Percentiles rank a stretch among this genome's conserved stretches.
Conservation (phyloP, 2,797 vertebrate species). For the Macropodus opercularis region DNA sequence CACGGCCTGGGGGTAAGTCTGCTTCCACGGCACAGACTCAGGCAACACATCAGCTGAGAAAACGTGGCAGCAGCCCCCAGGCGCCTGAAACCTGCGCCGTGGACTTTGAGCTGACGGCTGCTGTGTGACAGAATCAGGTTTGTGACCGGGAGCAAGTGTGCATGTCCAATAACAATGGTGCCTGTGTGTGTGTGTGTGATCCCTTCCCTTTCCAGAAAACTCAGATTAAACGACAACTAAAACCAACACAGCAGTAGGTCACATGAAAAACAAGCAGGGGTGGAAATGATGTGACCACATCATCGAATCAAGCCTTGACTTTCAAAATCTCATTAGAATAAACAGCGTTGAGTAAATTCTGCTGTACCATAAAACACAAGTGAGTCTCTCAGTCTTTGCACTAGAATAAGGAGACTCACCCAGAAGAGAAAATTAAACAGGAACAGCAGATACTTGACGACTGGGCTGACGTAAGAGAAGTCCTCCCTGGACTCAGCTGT, state of each 20-base stretch:
- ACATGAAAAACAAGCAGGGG: background rate
- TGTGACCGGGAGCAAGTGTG: too few relatives aligned
- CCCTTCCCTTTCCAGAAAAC: background rate
- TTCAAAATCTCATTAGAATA: too few relatives aligned
- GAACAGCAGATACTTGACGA: slow-evolving; percentile 91
- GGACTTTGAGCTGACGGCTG: slow-evolving; percentile 54
- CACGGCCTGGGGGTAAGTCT: slow-evolving; percentile 13
- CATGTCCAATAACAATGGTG: too few relatives aligned
- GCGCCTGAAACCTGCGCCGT: slow-evolving; percentile 41
- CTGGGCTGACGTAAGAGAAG: slow-evolving; percentile 85
- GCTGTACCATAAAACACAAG: background rate
- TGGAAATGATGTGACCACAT: too few relatives aligned
- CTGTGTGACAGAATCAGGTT: too few relatives aligned
- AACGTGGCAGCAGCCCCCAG: slow-evolving; percentile 15
- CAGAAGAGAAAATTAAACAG: slow-evolving; percentile 91
- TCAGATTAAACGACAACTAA: slow-evolving; percentile 45
- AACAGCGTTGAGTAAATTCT: background rate
- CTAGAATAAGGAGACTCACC: slow-evolving; percentile 80
- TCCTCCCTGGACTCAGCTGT: slow-evolving; percentile 67
- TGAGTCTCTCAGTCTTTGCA: background rate
- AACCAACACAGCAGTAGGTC: slow-evolving; percentile 25
- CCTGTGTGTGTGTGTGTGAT: slow-evolving; percentile 9
- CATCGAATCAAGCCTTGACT: too few relatives aligned
- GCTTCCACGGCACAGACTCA: slow-evolving; percentile 6
- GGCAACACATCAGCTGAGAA: slow-evolving; percentile 37